Conservation (phyloP, 2,888 invertebrate species). For the Pachydiplax longipennis region DNA sequence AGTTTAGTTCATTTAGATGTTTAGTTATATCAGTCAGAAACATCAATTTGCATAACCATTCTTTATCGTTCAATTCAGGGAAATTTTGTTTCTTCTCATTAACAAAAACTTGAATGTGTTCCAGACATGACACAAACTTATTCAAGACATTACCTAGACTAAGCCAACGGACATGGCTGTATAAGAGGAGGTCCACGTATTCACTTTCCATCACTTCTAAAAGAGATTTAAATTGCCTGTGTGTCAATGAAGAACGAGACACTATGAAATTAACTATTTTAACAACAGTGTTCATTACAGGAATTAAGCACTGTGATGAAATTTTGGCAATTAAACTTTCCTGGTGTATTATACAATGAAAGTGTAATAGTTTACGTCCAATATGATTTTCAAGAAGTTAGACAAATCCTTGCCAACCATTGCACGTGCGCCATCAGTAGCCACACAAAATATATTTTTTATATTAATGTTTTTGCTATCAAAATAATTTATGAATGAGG, state of each 20-base stretch:
- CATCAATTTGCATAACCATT: constrained; percentile 46
- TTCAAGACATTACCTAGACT: constrained; percentile 51
- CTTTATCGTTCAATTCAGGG: constrained; percentile 46
- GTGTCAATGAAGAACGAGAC: constrained; percentile 50
- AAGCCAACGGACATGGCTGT: constrained; percentile 51
- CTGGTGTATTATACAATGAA: constrained; percentile 49
- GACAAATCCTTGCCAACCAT: neutral
- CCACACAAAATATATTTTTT: neutral
- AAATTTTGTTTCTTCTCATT: constrained; percentile 46
- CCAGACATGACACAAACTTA: constrained; percentile 48
- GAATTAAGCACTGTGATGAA: constrained; percentile 16
- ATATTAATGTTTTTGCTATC: neutral
- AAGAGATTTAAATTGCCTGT: constrained; percentile 50
- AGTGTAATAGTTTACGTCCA: neutral
- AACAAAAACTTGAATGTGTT: constrained; percentile 47
- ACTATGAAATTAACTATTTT: constrained; percentile 51
- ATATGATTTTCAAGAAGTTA: neutral
- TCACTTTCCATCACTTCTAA: constrained; percentile 50
- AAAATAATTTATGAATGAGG: no score
- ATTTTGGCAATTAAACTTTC: constrained; percentile 50
- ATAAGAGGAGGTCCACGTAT: constrained; percentile 50
- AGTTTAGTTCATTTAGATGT: neutral
- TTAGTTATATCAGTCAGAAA: neutral
- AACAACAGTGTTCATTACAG: neutral
- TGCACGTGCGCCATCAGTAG: neutral